Conservation (phyloP, 2,797 vertebrate species). For the Valencia hispanica region DNA sequence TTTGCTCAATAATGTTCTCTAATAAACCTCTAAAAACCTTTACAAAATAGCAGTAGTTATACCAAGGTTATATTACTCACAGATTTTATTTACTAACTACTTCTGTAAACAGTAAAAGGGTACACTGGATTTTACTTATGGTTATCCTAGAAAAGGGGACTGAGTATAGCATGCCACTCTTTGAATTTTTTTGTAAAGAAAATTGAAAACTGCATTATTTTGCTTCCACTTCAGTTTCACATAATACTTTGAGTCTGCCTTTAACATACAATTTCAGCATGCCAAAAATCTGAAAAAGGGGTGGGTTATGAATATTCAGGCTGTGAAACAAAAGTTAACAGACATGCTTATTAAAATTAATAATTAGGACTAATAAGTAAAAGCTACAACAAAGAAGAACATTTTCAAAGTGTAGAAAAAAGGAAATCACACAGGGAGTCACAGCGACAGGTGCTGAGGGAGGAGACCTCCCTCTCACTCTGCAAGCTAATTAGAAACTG, state of each 20-base stretch:
- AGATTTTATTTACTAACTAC: background rate
- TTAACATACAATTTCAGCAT: background rate
- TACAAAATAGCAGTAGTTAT: background rate
- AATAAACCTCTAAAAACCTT: too few relatives aligned
- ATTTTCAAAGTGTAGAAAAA: constrained; percentile 5
- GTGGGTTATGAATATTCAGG: background rate
- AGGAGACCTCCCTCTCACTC: constrained; percentile 39
- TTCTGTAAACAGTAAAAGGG: background rate
- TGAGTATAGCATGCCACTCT: background rate
- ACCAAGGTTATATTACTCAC: background rate
- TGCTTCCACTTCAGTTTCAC: background rate
- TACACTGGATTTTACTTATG: background rate
- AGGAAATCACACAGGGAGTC: constrained; percentile 15
- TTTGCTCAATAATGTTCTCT: too few relatives aligned
- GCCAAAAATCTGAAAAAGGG: background rate
- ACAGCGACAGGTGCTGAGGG: constrained; percentile 46
- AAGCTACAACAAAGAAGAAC: background rate
- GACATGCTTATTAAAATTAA: background rate
- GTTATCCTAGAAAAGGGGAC: background rate
- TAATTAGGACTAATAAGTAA: constrained; percentile 1
- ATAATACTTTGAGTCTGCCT: background rate
- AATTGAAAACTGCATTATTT: background rate
- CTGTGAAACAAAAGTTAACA: background rate
- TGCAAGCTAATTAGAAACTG: constrained; percentile 38
- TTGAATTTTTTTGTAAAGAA: background rate